Evolutionary conservation across 2,888 invertebrate genomes (phyloP), one percentile per base, ranked within the genome.

Genomic region (Noctua comes): DNA sequence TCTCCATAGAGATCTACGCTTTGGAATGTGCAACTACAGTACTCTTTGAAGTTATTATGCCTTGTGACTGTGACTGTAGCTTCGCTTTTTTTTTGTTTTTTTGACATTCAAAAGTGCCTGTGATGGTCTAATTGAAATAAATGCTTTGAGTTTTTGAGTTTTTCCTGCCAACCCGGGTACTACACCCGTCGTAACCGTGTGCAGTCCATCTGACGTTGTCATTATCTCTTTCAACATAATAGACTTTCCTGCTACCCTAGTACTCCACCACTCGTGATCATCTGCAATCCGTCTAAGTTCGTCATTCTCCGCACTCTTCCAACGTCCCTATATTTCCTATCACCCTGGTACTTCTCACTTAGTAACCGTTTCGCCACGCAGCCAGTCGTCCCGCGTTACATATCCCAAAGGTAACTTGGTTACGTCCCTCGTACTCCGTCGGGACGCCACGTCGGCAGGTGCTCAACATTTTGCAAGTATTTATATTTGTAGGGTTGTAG

Each of bases 391-490:
- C 57, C 73, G 71, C 46, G 59, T 40, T 31, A 46, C 82, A 57
- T 43, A 48, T 80, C 72, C 57, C 74, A 31, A 36, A 64, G 27
- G 24, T 84, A 82, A 84, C 83, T 71, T 31, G 7, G 31, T 85
- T 82, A 83, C 66, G 68, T 54, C 66, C 36, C 62, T 40, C 51
- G 46, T 18, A 40, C 57, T 54, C 69, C 72, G 36, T 8, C n/a
- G 73, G 57, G 73, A 51, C 57, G 71, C 66, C 75, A 54, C 68
- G 77, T 84, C 69, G 62, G 74, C 83, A 75, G 86, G 72, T 83
- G 40, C 27, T 68, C 36, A 18, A 59, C 57, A n/a, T 72, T 73
- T 72, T 76, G 54, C 54, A 48, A 36, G 18, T 68, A 36, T 10
- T 46, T 62, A 62, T 72, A 40, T 59, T 7, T 13, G 18, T 51